These are phyloP conservation scores for Tamias sibiricus DNA, from an alignment of 2,113 vertebrate species.

Conservation along the genomic window DNA sequence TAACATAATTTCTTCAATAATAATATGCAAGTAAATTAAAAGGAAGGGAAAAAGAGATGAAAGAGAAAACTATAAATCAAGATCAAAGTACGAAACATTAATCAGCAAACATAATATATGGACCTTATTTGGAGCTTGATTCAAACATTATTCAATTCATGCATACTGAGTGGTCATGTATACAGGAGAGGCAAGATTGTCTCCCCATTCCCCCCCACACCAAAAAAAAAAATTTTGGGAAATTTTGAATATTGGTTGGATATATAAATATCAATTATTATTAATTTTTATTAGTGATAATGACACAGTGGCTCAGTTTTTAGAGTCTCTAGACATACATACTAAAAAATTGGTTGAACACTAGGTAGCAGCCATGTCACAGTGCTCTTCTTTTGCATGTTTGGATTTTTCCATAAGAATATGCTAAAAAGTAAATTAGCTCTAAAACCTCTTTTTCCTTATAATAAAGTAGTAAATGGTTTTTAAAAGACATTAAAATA, in stretches of 20 bases:
- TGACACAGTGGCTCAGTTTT: background rate
- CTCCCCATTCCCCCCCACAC: no score
- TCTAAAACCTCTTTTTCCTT: background rate
- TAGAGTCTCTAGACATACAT: background rate
- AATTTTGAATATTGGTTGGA: background rate
- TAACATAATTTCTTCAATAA: background rate
- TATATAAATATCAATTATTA: background rate
- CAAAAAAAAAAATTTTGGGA: background rate
- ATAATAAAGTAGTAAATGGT: background rate
- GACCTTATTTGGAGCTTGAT: background rate
- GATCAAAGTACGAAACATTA: background rate
- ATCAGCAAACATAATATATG: background rate
- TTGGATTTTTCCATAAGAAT: slow-evolving; percentile 24
- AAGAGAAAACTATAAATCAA: background rate
- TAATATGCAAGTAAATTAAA: slow-evolving; percentile 21
- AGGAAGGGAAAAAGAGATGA: background rate
- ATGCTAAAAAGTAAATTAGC: background rate
- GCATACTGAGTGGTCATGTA: no score
- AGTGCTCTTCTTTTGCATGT: background rate
- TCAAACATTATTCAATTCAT: background rate
- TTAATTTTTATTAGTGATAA: background rate
- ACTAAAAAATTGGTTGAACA: background rate
- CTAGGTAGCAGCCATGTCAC: background rate
- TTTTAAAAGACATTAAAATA: slow-evolving; percentile 8
- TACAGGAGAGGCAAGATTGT: no score